These are phyloP conservation scores for Carettochelys insculpta DNA, from an alignment of 2,113 vertebrate species.

Conservation along the genomic window DNA sequence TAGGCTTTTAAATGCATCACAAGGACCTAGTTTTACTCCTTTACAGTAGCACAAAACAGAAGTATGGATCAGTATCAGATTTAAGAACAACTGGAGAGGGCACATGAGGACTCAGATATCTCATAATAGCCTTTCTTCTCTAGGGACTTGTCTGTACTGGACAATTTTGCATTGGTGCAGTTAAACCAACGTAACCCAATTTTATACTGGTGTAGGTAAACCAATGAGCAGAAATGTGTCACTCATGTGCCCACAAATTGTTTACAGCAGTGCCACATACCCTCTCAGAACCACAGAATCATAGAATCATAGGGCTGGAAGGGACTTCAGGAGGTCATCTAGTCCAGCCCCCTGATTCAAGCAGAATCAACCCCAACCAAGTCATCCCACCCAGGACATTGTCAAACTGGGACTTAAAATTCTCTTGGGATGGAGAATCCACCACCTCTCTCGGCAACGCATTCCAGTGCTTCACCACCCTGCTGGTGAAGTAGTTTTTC, in stretches of 20 bases:
- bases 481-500: no score
- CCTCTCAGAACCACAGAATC: no score
- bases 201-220: slow-evolving; percentile 1
- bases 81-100: slow-evolving; percentile 35
- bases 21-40: background rate
- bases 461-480: no score
- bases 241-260: background rate
- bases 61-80: slow-evolving; percentile 57
- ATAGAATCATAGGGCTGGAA: no score
- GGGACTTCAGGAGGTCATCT: no score
- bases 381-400: no score
- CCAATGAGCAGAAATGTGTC: background rate
- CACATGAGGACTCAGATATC: slow-evolving; percentile 37
- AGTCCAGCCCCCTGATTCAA: no score
- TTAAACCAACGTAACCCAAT: background rate
- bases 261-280: background rate
- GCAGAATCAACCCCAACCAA: no score
- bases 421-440: no score
- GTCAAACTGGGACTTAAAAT: no score
- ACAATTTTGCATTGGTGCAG: background rate
- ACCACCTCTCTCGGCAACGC: no score
- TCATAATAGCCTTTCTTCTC: slow-evolving; percentile 37
- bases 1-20: slow-evolving; percentile 14
- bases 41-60: slow-evolving; percentile 39
- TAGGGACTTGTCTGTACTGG: background rate